These are phyloP conservation scores for Rattus rattus DNA, from an alignment of 2,113 vertebrate genomes.

Conservation along the genomic window DNA sequence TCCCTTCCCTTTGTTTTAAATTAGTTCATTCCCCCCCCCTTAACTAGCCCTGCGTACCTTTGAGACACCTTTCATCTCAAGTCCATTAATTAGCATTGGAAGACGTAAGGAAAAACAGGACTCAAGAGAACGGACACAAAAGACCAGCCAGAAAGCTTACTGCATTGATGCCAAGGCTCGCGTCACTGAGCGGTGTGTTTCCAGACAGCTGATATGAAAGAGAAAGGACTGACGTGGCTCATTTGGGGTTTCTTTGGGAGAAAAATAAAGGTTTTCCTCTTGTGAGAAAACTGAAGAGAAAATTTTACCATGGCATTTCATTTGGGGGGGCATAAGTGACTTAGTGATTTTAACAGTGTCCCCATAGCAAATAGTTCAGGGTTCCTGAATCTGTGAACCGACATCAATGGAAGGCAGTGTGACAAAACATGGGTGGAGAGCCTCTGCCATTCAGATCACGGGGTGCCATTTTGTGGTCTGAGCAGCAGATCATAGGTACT, in stretches of 20 bases:
- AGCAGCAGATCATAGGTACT: background rate
- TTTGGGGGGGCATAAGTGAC: background rate
- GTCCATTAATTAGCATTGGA: background rate
- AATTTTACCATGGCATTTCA: background rate
- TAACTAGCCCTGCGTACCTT: background rate
- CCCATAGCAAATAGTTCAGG: background rate
- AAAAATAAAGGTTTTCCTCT: background rate
- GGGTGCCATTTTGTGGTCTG: background rate
- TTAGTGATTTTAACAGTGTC: background rate
- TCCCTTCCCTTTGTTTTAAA: background rate
- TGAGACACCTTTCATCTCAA: background rate
- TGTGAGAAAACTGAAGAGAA: background rate
- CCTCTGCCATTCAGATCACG: background rate
- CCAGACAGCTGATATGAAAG: background rate
- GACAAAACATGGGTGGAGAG: background rate
- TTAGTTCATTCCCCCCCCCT: background rate
- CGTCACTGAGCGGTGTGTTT: background rate
- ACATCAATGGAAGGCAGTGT: conserved; percentile 7
- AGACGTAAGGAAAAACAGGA: background rate
- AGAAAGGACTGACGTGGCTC: background rate
- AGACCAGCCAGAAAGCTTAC: background rate
- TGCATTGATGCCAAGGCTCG: background rate
- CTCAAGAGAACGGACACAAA: background rate
- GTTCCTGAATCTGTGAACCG: background rate
- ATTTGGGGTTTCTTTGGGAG: background rate